A percentile compares a stretch with the other conserved stretches of the same genome.
phyloP scores from a whole-genome alignment of 2,888 invertebrate species.

The Cerastis rubricosa region DNA sequence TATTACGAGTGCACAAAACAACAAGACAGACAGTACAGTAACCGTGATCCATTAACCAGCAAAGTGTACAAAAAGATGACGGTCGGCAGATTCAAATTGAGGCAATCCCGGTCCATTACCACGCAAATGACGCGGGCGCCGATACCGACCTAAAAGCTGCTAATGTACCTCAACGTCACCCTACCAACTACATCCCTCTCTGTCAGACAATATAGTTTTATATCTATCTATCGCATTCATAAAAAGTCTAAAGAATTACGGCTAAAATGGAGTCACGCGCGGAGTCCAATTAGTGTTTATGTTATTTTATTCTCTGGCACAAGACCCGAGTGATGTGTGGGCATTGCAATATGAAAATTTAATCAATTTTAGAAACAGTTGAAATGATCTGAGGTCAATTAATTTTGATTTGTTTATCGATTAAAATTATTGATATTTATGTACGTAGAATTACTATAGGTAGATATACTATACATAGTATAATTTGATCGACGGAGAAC shows the following conservation, averaged over 20 bases:
- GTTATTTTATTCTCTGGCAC: constrained; percentile 67
- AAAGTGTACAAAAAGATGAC: constrained; percentile 75
- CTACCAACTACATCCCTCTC: constrained; percentile 70
- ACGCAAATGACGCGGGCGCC: constrained; percentile 84
- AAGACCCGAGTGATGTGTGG: constrained; percentile 35
- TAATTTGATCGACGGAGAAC: constrained; percentile 58
- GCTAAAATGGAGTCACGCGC: constrained; percentile 83
- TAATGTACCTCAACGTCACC: constrained; percentile 81
- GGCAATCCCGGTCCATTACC: constrained; percentile 84
- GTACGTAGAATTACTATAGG: constrained; percentile 15
- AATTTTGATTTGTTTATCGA: constrained; percentile 64
- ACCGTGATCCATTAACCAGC: constrained; percentile 77
- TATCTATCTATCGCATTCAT: constrained; percentile 70
- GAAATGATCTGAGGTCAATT: constrained; percentile 57
- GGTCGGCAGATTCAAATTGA: constrained; percentile 82
- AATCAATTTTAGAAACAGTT: constrained; percentile 63
- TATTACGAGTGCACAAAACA: constrained; percentile 51
- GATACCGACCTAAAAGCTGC: constrained; percentile 83
- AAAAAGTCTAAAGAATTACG: constrained; percentile 75
- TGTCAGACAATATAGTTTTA: constrained; percentile 63
- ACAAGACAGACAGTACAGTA: constrained; percentile 44
- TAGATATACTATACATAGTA: constrained; percentile 44
- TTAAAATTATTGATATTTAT: constrained; percentile 61
- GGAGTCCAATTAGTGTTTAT: constrained; percentile 77
- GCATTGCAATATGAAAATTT: constrained; percentile 58